Evolutionary conservation across 2,113 vertebrate genomes (phyloP), one percentile per base, ranked within the genome.

Genomic region (Recurvirostra avosetta): DNA sequence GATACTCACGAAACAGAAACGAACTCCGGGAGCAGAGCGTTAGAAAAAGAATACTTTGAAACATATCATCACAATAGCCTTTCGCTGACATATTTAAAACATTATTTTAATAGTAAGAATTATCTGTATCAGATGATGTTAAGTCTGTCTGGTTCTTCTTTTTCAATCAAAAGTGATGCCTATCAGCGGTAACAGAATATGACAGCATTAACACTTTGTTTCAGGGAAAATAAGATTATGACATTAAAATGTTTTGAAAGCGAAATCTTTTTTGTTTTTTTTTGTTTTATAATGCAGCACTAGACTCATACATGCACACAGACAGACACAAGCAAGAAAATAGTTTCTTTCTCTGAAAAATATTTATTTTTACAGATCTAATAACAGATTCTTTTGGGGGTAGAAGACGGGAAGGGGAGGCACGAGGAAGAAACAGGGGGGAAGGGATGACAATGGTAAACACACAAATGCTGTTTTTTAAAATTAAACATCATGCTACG

Each of bases 211-310:
- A 88, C 52, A 47, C 58, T 74, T 66, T 49, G 45, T 96, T 91
- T 91, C 83, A 78, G 88, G 88, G 77, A 78, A 95, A 96, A 97
- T 79, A 75, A 93, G 59, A 88, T 94, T 62, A 95, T 67, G 58
- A 73, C 93, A 96, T 93, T 84, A 96, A 95, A 95, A 93, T 75
- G 19, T 90, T 96, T 40, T 70, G 52, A 66, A 88, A 91, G 70
- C 67, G 27, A 89, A 92, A 93, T n/a, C 13, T 75, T 41, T 40
- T 93, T 94, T 56, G 38, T 65, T 80, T 71, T 66, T 80, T 85
- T 43, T 84, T 85, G 53, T 43, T 84, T 72, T 55, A 75, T 47
- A 66, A 47, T 6, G 30, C 11, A 72, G 56, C 49, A 40, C 20
- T 38, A 47, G 18, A 67, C 49, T 25, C 53, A 66, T 20, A 61